Evolutionary conservation across 2,797 vertebrate genomes (phyloP), one percentile per base, ranked within the genome.

Genomic region (Leptodactylus fallax): DNA sequence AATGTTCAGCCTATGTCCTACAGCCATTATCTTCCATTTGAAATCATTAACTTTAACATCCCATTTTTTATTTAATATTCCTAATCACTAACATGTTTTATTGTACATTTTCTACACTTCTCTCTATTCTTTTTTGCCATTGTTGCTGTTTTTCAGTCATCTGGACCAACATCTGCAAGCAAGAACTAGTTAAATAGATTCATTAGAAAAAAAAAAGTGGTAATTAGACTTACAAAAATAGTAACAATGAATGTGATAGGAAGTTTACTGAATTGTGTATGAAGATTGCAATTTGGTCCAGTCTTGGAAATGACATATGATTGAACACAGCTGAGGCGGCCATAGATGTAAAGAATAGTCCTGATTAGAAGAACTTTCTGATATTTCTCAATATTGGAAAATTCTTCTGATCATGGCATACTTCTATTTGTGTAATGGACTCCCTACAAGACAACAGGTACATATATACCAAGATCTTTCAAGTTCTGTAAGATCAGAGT

Each of bases 261-360:
- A 76, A 76, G 72, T n/a, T 76, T 76, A 51, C 72, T 49, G 45
- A 45, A 49, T 74, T 49, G 45, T 51, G 11, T n/a, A 51, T n/a
- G 72, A 16, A 51, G 21, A 76, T n/a, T 51, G 72, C 72, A 76
- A 76, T 76, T 76, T n/a, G 47, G 45, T 76, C 47, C 72, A 53
- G 72, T 77, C 72, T n/a, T 23, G 53, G 47, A 77, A 77, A 77
- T 77, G 72, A 23, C 47, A 77, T 12, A n/a, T 77, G 49, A 77
- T 77, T 77, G 11, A 77, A 53, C 19, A 77, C 72, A 53, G 72
- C 72, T 77, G 72, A 77, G 21, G 1, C 21, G 71, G 21, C 49
- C 49, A 77, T 77, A 77, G 49, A 53, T 77, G 47, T 12, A 53
- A 77, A 77, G 21, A 77, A 77, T 77, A 53, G 72, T 23, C 47